phyloP scores from a whole-genome alignment of 2,888 invertebrate species.

The Phaonia tiefii region DNA sequence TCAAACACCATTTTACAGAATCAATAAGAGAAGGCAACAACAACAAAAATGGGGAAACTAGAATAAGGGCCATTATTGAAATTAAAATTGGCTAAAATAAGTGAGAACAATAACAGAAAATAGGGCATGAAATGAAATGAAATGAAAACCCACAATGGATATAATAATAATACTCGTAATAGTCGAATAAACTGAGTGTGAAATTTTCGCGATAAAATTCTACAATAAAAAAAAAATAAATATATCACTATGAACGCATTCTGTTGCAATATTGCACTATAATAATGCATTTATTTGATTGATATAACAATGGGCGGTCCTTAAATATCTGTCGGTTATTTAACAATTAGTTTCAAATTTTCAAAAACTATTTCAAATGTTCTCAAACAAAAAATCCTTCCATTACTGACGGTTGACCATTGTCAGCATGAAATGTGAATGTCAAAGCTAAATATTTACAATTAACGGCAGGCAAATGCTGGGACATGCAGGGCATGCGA shows the following conservation, averaged over 20 bases:
- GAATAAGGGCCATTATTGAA: constrained; percentile 15
- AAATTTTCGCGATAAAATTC: background rate
- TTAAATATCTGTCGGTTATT: too few relatives aligned
- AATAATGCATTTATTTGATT: too few relatives aligned
- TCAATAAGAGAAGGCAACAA: background rate
- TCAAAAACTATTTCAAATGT: too few relatives aligned
- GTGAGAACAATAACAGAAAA: constrained; percentile 15
- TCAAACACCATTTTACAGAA: background rate
- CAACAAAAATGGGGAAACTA: background rate
- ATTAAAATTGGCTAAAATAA: constrained; percentile 24
- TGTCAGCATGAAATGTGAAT: constrained; percentile 51
- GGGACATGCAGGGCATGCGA: background rate
- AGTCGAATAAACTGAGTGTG: constrained; percentile 25
- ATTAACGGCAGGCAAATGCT: constrained; percentile 31
- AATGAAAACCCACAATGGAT: background rate
- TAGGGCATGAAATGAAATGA: constrained; percentile 6
- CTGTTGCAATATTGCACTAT: too few relatives aligned
- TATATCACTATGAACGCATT: too few relatives aligned
- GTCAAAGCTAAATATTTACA: constrained; percentile 56
- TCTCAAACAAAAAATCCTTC: constrained; percentile 20
- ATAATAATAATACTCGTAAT: constrained; percentile 10
- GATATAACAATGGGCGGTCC: too few relatives aligned
- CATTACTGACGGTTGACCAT: background rate
- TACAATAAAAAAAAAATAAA: too few relatives aligned
- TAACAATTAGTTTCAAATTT: too few relatives aligned